A percentile compares a stretch with the other conserved stretches of the same genome.
Evolutionary conservation across 2,797 vertebrate genomes (phyloP).

Genomic region (Staurois parvus): DNA sequence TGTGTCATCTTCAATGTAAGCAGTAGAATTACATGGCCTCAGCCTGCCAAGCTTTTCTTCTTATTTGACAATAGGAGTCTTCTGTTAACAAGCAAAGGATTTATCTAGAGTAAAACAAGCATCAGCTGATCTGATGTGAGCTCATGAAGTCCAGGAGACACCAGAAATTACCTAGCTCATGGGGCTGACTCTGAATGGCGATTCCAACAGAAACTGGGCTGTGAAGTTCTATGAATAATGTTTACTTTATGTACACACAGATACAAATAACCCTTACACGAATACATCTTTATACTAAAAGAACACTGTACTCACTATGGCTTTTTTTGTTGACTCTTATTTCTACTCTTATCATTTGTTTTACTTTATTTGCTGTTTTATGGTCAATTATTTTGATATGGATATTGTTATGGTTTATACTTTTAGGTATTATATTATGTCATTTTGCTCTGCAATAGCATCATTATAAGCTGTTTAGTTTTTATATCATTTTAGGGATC

Average conservation of each 20-base stretch:
- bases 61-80: conserved; percentile 39
- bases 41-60: conserved; percentile 28
- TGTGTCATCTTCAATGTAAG: conserved; percentile 48
- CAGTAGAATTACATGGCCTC: conserved; percentile 47
- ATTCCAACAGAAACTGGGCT: neutral
- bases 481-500: neutral
- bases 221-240: neutral
- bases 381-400: neutral
- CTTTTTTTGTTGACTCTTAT: neutral
- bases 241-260: neutral
- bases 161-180: neutral
- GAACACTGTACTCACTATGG: too few relatives aligned
- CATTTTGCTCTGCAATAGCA: neutral
- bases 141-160: neutral
- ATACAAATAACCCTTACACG: too few relatives aligned
- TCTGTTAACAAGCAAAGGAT: conserved; percentile 10
- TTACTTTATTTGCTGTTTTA: neutral
- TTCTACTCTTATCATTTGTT: neutral
- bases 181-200: neutral
- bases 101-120: conserved; percentile 14
- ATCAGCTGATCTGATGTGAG: conserved; percentile 1
- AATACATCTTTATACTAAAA: too few relatives aligned
- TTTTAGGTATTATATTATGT: neutral
- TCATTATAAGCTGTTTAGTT: neutral
- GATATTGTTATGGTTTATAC: neutral